phyloP scores from a whole-genome alignment of 2,888 invertebrate species.

The Capitulum mitella region DNA sequence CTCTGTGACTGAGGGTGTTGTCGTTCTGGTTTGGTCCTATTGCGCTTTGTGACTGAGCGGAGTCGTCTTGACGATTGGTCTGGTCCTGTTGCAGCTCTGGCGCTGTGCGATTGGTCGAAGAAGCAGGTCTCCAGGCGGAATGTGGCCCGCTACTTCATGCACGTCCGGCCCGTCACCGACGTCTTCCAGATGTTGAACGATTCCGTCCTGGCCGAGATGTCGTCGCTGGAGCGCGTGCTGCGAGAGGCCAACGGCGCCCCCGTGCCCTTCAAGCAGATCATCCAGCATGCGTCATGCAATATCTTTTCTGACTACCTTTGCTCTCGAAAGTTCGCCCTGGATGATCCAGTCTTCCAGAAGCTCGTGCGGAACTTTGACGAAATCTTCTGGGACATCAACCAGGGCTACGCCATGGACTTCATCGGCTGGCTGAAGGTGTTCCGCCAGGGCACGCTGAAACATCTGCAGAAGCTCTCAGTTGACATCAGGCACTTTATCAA shows the following conservation, averaged over 20 bases:
- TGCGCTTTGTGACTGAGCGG: no score
- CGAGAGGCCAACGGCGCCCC: slow-evolving; percentile 39
- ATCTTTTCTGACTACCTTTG: slow-evolving; percentile 84
- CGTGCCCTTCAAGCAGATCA: slow-evolving; percentile 59
- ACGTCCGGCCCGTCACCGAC: slow-evolving; percentile 7
- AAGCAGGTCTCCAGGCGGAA: slow-evolving; percentile 41
- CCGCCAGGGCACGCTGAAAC: slow-evolving; percentile 60
- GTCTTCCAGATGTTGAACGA: slow-evolving; percentile 27
- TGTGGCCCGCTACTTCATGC: slow-evolving; percentile 35
- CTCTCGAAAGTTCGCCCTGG: slow-evolving; percentile 54
- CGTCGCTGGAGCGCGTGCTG: slow-evolving; percentile 25
- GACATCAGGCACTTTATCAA: slow-evolving; percentile 66
- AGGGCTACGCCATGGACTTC: slow-evolving; percentile 79
- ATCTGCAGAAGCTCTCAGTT: slow-evolving; percentile 60
- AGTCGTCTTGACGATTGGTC: no score
- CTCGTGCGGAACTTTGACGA: slow-evolving; percentile 69
- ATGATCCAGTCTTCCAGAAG: slow-evolving; percentile 59
- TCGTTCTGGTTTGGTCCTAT: no score
- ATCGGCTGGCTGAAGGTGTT: slow-evolving; percentile 71
- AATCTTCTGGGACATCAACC: slow-evolving; percentile 87
- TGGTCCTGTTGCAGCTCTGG: slow-evolving; percentile 40
- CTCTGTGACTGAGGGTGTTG: slow-evolving; percentile 44
- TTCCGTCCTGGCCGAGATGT: slow-evolving; percentile 32
- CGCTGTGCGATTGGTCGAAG: slow-evolving; percentile 42
- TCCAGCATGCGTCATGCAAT: slow-evolving; percentile 64